phyloP scores from a whole-genome alignment of 1,140 invertebrate species.

The Antheraea mylitta region DNA sequence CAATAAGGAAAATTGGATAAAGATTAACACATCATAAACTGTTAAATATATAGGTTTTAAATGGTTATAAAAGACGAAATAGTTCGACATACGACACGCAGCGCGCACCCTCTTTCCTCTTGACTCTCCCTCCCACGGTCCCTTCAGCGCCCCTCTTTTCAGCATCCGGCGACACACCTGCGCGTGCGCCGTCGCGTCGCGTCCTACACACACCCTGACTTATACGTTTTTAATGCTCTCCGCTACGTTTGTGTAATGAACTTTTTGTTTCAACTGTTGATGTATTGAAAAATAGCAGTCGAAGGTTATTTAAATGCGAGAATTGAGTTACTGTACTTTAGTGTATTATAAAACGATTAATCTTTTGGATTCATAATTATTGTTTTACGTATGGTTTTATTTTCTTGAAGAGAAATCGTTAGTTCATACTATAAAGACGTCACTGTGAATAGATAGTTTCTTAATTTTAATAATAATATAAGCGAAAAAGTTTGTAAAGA shows the following conservation, averaged over 20 bases:
- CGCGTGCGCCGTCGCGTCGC: slow-evolving; percentile 44
- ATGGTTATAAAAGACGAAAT: slow-evolving; percentile 2
- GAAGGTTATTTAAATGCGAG: slow-evolving; percentile 17
- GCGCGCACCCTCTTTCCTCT: slow-evolving; percentile 25
- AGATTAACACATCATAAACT: neutral
- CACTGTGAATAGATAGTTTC: no score
- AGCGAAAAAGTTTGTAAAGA: no score
- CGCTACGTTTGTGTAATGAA: slow-evolving; percentile 48
- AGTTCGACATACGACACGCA: slow-evolving; percentile 4
- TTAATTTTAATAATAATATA: no score
- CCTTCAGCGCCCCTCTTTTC: slow-evolving; percentile 36
- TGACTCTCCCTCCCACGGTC: slow-evolving; percentile 14
- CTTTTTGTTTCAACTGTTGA: slow-evolving; percentile 51
- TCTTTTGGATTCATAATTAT: neutral
- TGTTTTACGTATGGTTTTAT: neutral
- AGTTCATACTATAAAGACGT: no score
- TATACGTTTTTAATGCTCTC: slow-evolving; percentile 71
- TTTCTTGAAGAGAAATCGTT: neutral
- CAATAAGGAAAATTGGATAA: neutral
- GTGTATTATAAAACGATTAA: neutral
- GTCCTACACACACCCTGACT: slow-evolving; percentile 33
- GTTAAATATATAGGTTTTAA: neutral
- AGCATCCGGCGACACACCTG: slow-evolving; percentile 72
- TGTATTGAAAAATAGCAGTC: slow-evolving; percentile 28
- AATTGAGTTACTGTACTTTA: slow-evolving; percentile 10